Conservation (phyloP, 2,888 invertebrate species). For the Lepas anatifera region DNA sequence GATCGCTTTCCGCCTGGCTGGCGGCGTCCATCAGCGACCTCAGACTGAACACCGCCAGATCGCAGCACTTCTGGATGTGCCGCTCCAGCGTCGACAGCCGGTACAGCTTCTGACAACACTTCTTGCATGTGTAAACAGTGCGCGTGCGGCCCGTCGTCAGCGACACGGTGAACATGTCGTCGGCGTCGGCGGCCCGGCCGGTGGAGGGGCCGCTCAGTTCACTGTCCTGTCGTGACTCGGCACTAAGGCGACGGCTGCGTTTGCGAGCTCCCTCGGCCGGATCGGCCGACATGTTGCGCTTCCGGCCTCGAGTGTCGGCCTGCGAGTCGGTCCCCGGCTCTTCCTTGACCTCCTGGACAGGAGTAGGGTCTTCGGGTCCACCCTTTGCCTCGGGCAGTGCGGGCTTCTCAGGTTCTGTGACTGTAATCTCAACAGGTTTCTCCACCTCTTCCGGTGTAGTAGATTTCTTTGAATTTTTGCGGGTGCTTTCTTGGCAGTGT, state of each 20-base stretch:
- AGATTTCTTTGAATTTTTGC: too few species aligned
- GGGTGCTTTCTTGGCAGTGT: neutral
- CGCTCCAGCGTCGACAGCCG: constrained; percentile 13
- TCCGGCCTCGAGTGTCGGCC: neutral
- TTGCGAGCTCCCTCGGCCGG: neutral
- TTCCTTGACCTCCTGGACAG: too few species aligned
- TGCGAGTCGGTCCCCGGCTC: neutral
- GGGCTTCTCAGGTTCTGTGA: too few species aligned
- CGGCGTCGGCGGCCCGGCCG: neutral
- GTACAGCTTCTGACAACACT: constrained; percentile 14
- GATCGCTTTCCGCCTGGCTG: neutral
- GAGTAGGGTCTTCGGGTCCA: too few species aligned
- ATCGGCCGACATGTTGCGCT: neutral
- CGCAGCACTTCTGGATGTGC: constrained; percentile 13
- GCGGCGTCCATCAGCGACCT: neutral
- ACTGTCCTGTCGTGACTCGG: neutral
- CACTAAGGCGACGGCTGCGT: neutral
- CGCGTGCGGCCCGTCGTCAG: constrained; percentile 11
- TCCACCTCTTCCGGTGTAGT: too few species aligned
- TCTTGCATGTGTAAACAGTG: constrained; percentile 5
- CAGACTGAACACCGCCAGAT: neutral
- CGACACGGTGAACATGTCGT: constrained; percentile 11
- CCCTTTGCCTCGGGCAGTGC: too few species aligned
- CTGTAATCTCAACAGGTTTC: too few species aligned
- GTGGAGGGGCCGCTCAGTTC: neutral